These are phyloP conservation scores for Tromatobia lineatoria DNA, from an alignment of 2,888 invertebrate species.

Conservation along the genomic window DNA sequence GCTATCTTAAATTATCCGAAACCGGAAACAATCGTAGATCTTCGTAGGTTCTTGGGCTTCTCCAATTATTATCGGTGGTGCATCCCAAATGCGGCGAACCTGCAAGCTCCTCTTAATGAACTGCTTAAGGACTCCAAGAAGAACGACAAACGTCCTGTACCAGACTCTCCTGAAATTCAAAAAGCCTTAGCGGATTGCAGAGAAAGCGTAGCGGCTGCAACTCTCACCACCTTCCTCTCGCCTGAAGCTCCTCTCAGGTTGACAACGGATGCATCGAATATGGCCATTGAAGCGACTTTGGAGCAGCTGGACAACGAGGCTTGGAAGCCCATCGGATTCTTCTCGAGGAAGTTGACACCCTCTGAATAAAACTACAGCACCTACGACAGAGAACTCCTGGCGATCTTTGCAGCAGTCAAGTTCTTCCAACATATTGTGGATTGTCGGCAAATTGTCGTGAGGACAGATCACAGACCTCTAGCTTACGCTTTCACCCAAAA, in stretches of 20 bases:
- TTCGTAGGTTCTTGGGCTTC: slow-evolving; percentile 81
- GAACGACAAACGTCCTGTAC: background rate
- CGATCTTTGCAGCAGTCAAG: background rate
- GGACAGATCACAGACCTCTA: background rate
- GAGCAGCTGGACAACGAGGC: background rate
- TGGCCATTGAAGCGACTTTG: background rate
- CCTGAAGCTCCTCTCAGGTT: background rate
- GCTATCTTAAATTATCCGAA: slow-evolving; percentile 73
- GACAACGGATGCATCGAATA: background rate
- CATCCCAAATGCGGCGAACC: slow-evolving; percentile 78
- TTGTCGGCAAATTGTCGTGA: background rate
- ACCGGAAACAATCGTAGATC: slow-evolving; percentile 76
- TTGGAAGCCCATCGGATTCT: background rate
- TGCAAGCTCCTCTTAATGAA: slow-evolving; percentile 79
- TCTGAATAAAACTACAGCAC: background rate
- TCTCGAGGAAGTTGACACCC: background rate
- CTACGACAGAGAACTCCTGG: background rate
- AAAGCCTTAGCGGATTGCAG: background rate
- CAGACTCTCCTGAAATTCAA: background rate
- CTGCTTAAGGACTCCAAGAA: slow-evolving; percentile 7
- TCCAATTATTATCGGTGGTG: slow-evolving; percentile 82
- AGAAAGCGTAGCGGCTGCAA: background rate
- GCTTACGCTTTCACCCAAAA: background rate
- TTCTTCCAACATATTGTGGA: background rate
- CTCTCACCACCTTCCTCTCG: background rate